Evolutionary conservation across 1,140 invertebrate species (phyloP), one percentile per base, ranked within the genome.

Genomic region (Drosophila kohkoa): DNA sequence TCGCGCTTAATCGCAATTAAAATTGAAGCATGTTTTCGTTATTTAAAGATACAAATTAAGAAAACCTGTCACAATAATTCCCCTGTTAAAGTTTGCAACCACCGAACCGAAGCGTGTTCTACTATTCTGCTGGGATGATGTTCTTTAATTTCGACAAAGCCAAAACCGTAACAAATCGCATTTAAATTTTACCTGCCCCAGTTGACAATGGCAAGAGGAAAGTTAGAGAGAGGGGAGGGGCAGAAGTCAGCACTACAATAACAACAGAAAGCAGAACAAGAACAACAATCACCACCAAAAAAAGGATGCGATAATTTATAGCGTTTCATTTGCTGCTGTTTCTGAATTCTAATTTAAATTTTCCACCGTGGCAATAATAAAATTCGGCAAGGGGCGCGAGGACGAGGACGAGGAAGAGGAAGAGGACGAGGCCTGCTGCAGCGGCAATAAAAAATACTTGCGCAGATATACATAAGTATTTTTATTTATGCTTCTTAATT

Each of bases 341-440:
- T 63, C 70, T 86, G 78, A 91, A 91, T 91, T 91, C 90, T 91
- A 91, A 91, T 91, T 91, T 91, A 86, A 91, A 91, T 91, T 91
- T 91, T 75, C 72, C 71, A 81, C 64, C 77, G 85, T 72, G 74
- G 71, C 87, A 83, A 81, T 54, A 77, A 83, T 77, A 75, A 80
- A 80, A 82, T 78, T 63, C 66, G 72, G 58, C 66, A 70, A 70
- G 52, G 72, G 66, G 51, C 52, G 69, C 38, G 28, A 51, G 35
- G 11, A 28, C 13, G 46, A 25, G 41, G 5, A n/a, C 45, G 28
- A n/a, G 13, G 15, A 57, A 20, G 13, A 20, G 51, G 8, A 5
- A 28, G 8, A 28, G 48, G 48, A 35, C 66, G 35, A 71, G 51
- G 65, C 60, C 60, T 54, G 58, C 60, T 32, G 52, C 46, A 60